These are phyloP conservation scores for Phrynocephalus forsythii DNA, from an alignment of 2,797 vertebrate genomes.

Conservation along the genomic window DNA sequence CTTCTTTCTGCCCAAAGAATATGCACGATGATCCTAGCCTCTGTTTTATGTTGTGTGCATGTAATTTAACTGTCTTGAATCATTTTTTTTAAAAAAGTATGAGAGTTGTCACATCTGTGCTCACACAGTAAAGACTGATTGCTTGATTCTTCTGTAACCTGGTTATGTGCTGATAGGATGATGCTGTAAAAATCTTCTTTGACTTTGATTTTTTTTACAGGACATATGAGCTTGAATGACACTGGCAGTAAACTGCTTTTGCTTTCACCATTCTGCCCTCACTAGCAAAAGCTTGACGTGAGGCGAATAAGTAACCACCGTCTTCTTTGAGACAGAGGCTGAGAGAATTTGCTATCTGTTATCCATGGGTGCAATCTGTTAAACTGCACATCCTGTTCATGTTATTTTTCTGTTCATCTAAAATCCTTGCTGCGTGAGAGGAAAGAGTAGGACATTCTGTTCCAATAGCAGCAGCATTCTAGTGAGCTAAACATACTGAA, in stretches of 20 bases:
- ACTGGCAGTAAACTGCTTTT: not conserved
- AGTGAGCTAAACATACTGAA: conserved; percentile 6
- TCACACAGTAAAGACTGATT: too few species aligned
- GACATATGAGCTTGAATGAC: not conserved
- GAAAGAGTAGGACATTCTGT: conserved; percentile 16
- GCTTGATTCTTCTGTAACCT: not conserved
- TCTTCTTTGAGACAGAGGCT: conserved; percentile 16
- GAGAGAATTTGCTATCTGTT: conserved; percentile 9
- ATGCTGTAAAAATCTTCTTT: not conserved
- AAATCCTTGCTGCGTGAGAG: not conserved
- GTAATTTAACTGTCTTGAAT: too few species aligned
- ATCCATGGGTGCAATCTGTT: conserved; percentile 29
- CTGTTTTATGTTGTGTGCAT: too few species aligned
- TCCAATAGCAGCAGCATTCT: conserved; percentile 18
- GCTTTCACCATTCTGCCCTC: conserved; percentile 8
- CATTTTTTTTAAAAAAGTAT: too few species aligned
- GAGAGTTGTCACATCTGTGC: too few species aligned
- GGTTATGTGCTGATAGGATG: not conserved
- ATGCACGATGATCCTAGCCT: too few species aligned
- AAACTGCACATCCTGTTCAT: conserved; percentile 34
- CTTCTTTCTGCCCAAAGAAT: too few species aligned
- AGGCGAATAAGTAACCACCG: conserved; percentile 17
- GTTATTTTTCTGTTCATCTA: conserved; percentile 15
- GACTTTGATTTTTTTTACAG: not conserved
- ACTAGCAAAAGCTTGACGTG: not conserved